A percentile compares a stretch with the other conserved stretches of the same genome.
These are phyloP conservation scores for Rhopalosiphum padi DNA, from an alignment of 1,140 invertebrate genomes.

Conservation along the genomic window DNA sequence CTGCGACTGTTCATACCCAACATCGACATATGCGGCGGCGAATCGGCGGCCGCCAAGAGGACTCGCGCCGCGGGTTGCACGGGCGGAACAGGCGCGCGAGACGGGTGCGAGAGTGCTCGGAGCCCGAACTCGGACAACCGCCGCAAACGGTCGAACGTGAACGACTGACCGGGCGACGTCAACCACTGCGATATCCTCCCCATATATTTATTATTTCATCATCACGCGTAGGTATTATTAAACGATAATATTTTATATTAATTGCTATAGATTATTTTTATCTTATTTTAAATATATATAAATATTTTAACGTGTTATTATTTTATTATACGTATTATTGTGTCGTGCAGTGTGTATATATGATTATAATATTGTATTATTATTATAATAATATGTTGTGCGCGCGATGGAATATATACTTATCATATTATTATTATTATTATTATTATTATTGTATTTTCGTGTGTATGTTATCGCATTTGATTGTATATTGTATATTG, in stretches of 20 bases:
- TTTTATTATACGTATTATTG: not conserved
- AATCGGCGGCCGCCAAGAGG: slow-evolving; percentile 14
- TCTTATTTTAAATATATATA: not conserved
- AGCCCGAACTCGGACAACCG: slow-evolving; percentile 42
- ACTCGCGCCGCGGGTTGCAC: not conserved
- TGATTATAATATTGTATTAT: no score
- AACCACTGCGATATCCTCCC: not conserved
- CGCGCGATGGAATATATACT: not conserved
- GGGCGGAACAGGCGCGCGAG: not conserved
- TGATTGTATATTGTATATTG: not conserved
- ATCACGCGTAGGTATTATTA: not conserved
- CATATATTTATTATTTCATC: slow-evolving; percentile 5
- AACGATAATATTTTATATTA: not conserved
- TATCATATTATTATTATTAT: not conserved
- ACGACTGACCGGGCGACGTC: not conserved
- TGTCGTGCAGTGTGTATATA: not conserved
- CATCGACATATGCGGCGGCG: slow-evolving; percentile 63
- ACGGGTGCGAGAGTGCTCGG: not conserved
- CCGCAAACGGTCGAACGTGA: slow-evolving; percentile 33
- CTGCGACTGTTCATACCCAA: slow-evolving; percentile 67
- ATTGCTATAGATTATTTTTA: not conserved
- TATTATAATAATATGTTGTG: not conserved
- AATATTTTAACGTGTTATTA: not conserved
- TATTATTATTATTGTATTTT: not conserved
- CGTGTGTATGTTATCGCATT: not conserved